phyloP scores from a whole-genome alignment of 2,113 vertebrate species.

The Nipponia nippon region DNA sequence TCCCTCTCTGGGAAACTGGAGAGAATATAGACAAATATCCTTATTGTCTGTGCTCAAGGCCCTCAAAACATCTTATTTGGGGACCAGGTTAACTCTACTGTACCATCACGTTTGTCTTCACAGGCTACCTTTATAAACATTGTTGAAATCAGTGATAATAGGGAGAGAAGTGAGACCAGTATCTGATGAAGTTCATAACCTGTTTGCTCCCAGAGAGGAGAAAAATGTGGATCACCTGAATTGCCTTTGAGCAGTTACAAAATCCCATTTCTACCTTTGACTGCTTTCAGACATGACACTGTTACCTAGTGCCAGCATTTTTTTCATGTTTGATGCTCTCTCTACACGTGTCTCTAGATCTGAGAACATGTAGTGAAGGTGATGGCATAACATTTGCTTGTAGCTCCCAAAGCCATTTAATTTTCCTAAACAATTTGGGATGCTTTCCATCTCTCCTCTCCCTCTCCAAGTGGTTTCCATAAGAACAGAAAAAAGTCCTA shows the following conservation, averaged over 20 bases:
- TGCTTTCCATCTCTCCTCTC: background rate
- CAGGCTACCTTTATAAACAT: background rate
- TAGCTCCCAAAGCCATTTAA: background rate
- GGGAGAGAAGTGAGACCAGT: background rate
- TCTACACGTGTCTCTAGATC: background rate
- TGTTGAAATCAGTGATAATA: background rate
- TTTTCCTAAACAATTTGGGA: background rate
- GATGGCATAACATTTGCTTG: background rate
- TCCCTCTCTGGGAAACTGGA: background rate
- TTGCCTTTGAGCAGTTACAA: background rate
- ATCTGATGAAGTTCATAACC: background rate
- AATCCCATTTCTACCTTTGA: background rate
- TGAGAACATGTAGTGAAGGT: background rate
- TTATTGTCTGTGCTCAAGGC: background rate
- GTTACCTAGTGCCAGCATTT: background rate
- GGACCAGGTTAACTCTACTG: background rate
- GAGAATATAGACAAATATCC: background rate
- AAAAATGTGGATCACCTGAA: background rate
- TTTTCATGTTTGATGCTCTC: background rate
- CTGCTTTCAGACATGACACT: background rate
- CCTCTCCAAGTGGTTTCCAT: background rate
- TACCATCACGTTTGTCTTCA: background rate
- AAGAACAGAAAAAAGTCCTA: background rate
- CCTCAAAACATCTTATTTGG: background rate
- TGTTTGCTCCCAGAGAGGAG: background rate